phyloP scores from a whole-genome alignment of 2,888 invertebrate species.

The Drosophila paucipuncta region DNA sequence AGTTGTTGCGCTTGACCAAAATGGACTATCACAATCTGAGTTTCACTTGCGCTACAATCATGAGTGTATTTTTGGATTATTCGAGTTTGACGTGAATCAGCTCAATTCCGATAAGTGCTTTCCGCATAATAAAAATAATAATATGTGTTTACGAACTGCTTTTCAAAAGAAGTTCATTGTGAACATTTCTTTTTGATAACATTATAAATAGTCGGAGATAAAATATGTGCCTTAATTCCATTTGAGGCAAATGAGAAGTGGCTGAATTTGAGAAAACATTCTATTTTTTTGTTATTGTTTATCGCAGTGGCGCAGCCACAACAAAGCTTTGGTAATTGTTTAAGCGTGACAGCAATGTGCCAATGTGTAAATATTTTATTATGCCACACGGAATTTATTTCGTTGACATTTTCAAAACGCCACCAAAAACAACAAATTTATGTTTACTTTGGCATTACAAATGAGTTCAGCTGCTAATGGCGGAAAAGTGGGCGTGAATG shows the following conservation, averaged over 20 bases:
- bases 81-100: slow-evolving; percentile 28
- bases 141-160: slow-evolving; percentile 11
- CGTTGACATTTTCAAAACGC: slow-evolving; percentile 61
- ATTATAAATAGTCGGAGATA: neutral
- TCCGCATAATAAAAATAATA: slow-evolving; percentile 7
- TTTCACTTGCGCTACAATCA: neutral
- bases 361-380: slow-evolving; percentile 65
- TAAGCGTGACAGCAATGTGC: slow-evolving; percentile 54
- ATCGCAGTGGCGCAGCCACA: slow-evolving; percentile 44
- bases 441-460: slow-evolving; percentile 70
- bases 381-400: slow-evolving; percentile 63
- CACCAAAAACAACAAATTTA: slow-evolving; percentile 24
- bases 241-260: neutral
- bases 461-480: slow-evolving; percentile 66
- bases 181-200: slow-evolving; percentile 13
- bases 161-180: slow-evolving; percentile 9
- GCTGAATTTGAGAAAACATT: slow-evolving; percentile 8
- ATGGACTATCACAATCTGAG: slow-evolving; percentile 20
- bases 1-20: slow-evolving; percentile 11
- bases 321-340: slow-evolving; percentile 59
- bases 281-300: slow-evolving; percentile 26
- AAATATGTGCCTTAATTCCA: slow-evolving; percentile 1
- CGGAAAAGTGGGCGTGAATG: slow-evolving; percentile 27
- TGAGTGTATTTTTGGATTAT: slow-evolving; percentile 7
- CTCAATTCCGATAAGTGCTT: slow-evolving; percentile 28